Conservation (phyloP, 2,888 invertebrate genomes). For the Rhopalosiphum nymphaeae region DNA sequence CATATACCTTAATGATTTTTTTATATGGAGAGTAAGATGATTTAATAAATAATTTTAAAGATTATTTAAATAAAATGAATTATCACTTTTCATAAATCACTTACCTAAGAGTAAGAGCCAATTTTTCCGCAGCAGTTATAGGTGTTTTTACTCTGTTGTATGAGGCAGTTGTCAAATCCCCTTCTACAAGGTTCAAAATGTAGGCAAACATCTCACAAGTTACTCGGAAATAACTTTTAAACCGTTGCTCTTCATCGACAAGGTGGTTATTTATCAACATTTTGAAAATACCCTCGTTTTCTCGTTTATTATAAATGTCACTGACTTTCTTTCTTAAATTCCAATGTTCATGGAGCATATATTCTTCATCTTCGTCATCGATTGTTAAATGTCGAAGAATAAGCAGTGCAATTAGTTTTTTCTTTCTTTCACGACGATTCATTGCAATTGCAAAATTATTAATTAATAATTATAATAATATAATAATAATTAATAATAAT, state of each 20-base stretch:
- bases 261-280: constrained; percentile 41
- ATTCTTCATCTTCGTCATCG: constrained; percentile 39
- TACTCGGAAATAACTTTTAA: constrained; percentile 38
- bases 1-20: constrained; percentile 26
- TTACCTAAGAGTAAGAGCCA: constrained; percentile 31
- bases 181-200: constrained; percentile 42
- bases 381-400: constrained; percentile 41
- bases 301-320: constrained; percentile 20
- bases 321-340: constrained; percentile 42
- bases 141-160: constrained; percentile 29
- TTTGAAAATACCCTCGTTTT: constrained; percentile 37
- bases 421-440: constrained; percentile 33
- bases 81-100: constrained; percentile 29
- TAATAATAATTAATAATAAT: constrained; percentile 31
- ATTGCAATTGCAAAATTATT: constrained; percentile 18
- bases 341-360: constrained; percentile 31
- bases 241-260: constrained; percentile 23
- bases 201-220: constrained; percentile 39
- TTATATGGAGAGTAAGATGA: neutral
- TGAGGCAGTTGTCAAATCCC: constrained; percentile 27
- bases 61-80: constrained; percentile 24
- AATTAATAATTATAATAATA: constrained; percentile 34
- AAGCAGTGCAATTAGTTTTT: constrained; percentile 45
- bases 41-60: constrained; percentile 25
- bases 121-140: constrained; percentile 36